Evolutionary conservation across 2,888 invertebrate genomes (phyloP).

Genomic region (Chymomyza amoena): DNA sequence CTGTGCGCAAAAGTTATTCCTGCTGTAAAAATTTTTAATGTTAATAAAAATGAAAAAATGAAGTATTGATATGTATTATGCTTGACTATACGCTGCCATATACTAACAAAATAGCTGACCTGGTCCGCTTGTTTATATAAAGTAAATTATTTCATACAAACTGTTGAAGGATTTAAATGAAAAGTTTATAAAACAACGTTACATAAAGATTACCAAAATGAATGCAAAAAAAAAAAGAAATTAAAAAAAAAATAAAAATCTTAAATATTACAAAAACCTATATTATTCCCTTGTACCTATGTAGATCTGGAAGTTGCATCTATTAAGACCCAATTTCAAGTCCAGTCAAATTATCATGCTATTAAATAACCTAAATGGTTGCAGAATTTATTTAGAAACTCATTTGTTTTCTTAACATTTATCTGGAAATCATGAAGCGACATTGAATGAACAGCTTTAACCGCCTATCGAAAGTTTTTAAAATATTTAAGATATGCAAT

Average conservation of each 20-base stretch:
- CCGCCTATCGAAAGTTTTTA: no score
- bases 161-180: conserved; percentile 64
- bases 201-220: conserved; percentile 38
- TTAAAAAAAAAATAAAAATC: neutral
- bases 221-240: conserved; percentile 20
- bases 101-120: conserved; percentile 40
- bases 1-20: conserved; percentile 34
- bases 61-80: conserved; percentile 53
- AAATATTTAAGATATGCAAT: conserved; percentile 27
- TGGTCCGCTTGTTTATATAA: conserved; percentile 47
- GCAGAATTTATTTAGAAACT: neutral
- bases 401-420: no score
- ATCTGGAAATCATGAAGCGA: no score
- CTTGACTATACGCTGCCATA: conserved; percentile 68
- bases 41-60: conserved; percentile 32
- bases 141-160: conserved; percentile 44
- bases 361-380: no score
- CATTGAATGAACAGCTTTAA: neutral
- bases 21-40: conserved; percentile 33
- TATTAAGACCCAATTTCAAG: conserved; percentile 31
- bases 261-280: conserved; percentile 5
- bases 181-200: conserved; percentile 70
- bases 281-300: conserved; percentile 54
- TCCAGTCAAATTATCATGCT: neutral
- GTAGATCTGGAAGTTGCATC: conserved; percentile 53